These are phyloP conservation scores for Corvus cornix DNA, from an alignment of 2,113 vertebrate genomes.

Conservation along the genomic window DNA sequence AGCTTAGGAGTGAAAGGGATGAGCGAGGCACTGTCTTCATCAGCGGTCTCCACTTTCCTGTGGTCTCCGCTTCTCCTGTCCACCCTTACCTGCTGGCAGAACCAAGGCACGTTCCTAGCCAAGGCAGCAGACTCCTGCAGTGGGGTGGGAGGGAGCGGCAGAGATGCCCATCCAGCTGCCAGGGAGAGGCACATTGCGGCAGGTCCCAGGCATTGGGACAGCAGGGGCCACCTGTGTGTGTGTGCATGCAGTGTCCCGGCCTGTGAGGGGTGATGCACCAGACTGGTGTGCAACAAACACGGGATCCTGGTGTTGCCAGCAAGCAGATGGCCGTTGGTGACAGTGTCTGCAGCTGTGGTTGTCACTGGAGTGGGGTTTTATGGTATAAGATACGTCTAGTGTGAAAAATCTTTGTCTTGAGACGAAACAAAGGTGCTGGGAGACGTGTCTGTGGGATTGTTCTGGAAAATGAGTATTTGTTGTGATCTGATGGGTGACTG, in stretches of 20 bases:
- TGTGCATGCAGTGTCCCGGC: not conserved
- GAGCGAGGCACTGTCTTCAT: not conserved
- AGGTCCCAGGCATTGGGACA: not conserved
- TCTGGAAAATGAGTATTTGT: not conserved
- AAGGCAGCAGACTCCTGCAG: not conserved
- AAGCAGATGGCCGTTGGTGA: not conserved
- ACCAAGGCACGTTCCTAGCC: not conserved
- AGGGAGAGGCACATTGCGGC: fast-evolving
- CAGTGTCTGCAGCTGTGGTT: not conserved
- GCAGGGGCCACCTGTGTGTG: not conserved
- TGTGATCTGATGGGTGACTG: not conserved
- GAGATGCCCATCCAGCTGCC: not conserved
- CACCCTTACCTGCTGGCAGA: not conserved
- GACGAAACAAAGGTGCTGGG: not conserved
- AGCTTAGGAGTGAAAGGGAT: fast-evolving
- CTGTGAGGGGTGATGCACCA: fast-evolving
- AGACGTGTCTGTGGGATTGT: not conserved
- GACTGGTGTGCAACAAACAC: fast-evolving
- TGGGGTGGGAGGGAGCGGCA: not conserved
- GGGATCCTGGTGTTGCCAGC: fast-evolving
- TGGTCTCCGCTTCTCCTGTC: not conserved
- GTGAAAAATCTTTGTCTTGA: not conserved
- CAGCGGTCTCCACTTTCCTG: fast-evolving
- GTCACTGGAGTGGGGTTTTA: not conserved
- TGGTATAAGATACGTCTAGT: not conserved